Conservation (phyloP, 30 jellyfish, hydroid and myxozoan species). For the Nemopilema nomurai region DNA sequence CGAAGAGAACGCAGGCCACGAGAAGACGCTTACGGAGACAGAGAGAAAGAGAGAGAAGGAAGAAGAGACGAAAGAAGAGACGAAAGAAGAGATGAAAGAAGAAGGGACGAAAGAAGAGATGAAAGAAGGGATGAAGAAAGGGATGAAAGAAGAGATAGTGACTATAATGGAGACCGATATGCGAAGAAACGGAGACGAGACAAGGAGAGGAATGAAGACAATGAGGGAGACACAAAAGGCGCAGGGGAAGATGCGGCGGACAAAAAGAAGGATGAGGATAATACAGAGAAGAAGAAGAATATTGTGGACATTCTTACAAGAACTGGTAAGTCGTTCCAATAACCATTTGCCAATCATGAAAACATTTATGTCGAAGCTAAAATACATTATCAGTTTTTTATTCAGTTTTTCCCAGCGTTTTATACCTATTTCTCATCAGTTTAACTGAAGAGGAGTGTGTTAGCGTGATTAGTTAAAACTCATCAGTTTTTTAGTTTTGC, state of each 20-base stretch:
- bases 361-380: not conserved
- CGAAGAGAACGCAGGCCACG: not conserved
- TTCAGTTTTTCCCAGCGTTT: too few species aligned
- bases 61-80: slow-evolving; percentile 16
- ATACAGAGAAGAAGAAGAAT: slow-evolving; percentile 59
- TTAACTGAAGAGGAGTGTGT: too few species aligned
- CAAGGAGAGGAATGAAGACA: slow-evolving; percentile 19
- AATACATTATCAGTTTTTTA: too few species aligned
- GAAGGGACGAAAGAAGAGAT: not conserved
- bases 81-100: not conserved
- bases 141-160: slow-evolving; percentile 16
- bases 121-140: slow-evolving; percentile 3
- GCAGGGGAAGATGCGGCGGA: not conserved
- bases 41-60: slow-evolving; percentile 32
- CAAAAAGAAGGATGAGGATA: slow-evolving; percentile 19
- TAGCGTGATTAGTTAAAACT: too few species aligned
- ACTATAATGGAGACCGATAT: slow-evolving; percentile 5
- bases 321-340: slow-evolving; percentile 63
- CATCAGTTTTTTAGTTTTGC: too few species aligned
- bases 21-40: slow-evolving; percentile 6
- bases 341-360: not conserved
- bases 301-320: slow-evolving; percentile 80
- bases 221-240: slow-evolving; percentile 1
- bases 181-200: slow-evolving; percentile 12
- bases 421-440: too few species aligned